phyloP scores from a whole-genome alignment of 2,888 invertebrate genomes.

The Belgica antarctica region DNA sequence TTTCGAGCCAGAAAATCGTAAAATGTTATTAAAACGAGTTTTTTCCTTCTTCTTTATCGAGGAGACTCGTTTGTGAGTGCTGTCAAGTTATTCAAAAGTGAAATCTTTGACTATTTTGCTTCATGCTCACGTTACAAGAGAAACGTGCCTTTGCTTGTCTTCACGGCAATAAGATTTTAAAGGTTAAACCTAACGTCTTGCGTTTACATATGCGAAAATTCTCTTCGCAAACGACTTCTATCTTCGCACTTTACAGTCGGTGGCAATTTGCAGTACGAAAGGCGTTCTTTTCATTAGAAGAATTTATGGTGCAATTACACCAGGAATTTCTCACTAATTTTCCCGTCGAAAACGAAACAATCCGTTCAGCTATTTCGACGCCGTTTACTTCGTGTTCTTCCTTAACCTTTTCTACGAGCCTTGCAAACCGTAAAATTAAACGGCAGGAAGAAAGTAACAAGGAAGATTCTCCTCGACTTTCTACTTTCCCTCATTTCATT shows the following conservation, averaged over 20 bases:
- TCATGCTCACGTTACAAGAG: too few relatives aligned
- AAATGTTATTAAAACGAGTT: constrained; percentile 30
- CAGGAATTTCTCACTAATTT: constrained; percentile 7
- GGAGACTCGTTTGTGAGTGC: not conserved
- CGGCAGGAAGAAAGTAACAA: constrained; percentile 1
- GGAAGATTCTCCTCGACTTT: too few relatives aligned
- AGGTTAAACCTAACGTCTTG: not conserved
- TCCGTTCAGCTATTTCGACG: not conserved
- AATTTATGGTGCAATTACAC: constrained; percentile 42
- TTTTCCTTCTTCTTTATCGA: not conserved
- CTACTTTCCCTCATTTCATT: not conserved
- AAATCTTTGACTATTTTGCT: not conserved
- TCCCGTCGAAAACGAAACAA: constrained; percentile 1
- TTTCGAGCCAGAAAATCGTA: constrained; percentile 15
- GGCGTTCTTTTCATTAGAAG: constrained; percentile 31
- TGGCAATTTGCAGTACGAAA: not conserved
- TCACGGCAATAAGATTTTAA: constrained; percentile 21
- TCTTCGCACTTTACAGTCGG: constrained; percentile 3
- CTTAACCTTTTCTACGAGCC: constrained; percentile 1
- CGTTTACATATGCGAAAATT: not conserved
- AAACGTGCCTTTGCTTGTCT: not conserved
- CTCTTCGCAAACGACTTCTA: constrained; percentile 17
- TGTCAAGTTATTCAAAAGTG: too few relatives aligned
- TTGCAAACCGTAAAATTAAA: constrained; percentile 43
- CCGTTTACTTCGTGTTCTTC: not conserved